phyloP scores from a whole-genome alignment of 2,113 vertebrate species.

The Vulpes ferrilata region DNA sequence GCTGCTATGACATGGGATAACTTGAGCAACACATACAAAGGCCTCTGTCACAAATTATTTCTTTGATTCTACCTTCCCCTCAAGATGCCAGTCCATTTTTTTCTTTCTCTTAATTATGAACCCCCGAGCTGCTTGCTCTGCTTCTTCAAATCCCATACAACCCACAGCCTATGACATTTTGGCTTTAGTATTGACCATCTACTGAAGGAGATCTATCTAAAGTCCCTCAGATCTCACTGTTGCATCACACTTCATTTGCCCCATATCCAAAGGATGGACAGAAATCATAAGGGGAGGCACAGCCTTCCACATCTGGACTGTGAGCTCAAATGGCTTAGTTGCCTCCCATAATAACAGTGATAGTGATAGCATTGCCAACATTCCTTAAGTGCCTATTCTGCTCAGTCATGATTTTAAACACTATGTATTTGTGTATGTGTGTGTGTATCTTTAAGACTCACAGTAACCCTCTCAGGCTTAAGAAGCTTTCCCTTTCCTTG shows the following conservation, averaged over 20 bases:
- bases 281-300: not conserved
- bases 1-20: not conserved
- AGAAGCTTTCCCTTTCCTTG: not conserved
- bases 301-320: not conserved
- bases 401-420: not conserved
- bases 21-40: not conserved
- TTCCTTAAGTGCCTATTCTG: not conserved
- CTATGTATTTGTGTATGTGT: no score
- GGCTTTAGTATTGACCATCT: not conserved
- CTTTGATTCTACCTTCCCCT: not conserved
- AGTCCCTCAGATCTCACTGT: not conserved
- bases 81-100: not conserved
- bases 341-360: not conserved
- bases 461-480: not conserved
- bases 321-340: not conserved
- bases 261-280: not conserved
- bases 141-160: slow-evolving; percentile 26
- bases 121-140: not conserved
- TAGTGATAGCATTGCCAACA: not conserved
- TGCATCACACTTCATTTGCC: not conserved
- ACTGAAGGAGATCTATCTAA: not conserved
- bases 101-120: slow-evolving; percentile 9
- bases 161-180: not conserved
- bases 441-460: not conserved
- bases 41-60: not conserved